Conservation (phyloP, 2,797 vertebrate genomes). For the Cyprinella venusta region DNA sequence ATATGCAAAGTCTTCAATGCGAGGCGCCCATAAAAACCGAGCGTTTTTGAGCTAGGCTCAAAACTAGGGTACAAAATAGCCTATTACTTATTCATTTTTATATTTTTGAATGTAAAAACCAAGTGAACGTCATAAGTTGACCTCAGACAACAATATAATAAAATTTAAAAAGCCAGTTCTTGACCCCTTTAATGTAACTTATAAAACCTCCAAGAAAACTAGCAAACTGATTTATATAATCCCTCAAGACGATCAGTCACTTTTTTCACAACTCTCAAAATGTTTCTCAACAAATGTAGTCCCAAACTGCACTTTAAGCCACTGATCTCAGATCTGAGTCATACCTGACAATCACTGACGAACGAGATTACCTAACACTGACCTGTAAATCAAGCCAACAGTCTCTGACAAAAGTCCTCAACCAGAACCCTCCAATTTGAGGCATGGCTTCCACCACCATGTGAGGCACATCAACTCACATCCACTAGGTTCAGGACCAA, state of each 20-base stretch:
- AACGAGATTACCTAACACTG: constrained; percentile 22
- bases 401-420: constrained; percentile 5
- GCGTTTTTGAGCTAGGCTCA: too few species aligned
- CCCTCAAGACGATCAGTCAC: background rate
- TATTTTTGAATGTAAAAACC: too few species aligned
- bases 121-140: too few species aligned
- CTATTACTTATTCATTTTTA: too few species aligned
- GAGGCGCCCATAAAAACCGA: too few species aligned
- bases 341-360: background rate
- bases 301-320: background rate
- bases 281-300: background rate
- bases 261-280: background rate
- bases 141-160: too few species aligned
- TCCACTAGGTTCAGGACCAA: constrained; percentile 1
- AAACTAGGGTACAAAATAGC: too few species aligned
- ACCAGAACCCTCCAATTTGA: background rate
- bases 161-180: too few species aligned
- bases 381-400: constrained; percentile 24
- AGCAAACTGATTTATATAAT: background rate
- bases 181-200: background rate
- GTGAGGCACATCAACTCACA: background rate
- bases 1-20: too few species aligned
- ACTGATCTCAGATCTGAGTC: constrained; percentile 14
- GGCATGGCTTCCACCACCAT: constrained; percentile 3
- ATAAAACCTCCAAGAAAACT: background rate